Conservation (phyloP, 2,888 invertebrate species). For the Tipula lateralis region DNA sequence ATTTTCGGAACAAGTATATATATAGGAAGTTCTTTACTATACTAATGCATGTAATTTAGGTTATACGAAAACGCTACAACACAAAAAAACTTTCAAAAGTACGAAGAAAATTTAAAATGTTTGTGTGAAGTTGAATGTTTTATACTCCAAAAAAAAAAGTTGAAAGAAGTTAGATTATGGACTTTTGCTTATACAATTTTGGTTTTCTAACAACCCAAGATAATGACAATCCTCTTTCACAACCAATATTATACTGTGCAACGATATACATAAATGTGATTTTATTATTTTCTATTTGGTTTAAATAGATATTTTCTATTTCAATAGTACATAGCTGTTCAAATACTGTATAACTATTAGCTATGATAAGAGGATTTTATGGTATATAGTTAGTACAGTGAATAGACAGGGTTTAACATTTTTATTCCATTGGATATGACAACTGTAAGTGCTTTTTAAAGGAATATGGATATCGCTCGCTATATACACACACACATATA, state of each 20-base stretch:
- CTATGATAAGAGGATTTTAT: not conserved
- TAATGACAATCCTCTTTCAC: not conserved
- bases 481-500: too few species aligned
- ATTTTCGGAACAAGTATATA: not conserved
- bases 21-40: not conserved
- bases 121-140: not conserved
- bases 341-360: not conserved
- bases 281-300: not conserved
- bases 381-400: not conserved
- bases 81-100: not conserved
- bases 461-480: not conserved
- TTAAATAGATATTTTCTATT: not conserved
- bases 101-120: not conserved
- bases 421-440: not conserved
- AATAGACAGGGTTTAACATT: not conserved
- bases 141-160: not conserved
- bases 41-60: not conserved
- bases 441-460: not conserved
- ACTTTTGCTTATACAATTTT: not conserved
- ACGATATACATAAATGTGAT: not conserved
- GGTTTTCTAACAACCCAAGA: constrained; percentile 1
- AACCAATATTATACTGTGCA: not conserved
- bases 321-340: not conserved
- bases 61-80: not conserved
- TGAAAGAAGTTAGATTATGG: not conserved